phyloP scores from a whole-genome alignment of 2,113 vertebrate genomes.

The Erpornis zantholeuca region DNA sequence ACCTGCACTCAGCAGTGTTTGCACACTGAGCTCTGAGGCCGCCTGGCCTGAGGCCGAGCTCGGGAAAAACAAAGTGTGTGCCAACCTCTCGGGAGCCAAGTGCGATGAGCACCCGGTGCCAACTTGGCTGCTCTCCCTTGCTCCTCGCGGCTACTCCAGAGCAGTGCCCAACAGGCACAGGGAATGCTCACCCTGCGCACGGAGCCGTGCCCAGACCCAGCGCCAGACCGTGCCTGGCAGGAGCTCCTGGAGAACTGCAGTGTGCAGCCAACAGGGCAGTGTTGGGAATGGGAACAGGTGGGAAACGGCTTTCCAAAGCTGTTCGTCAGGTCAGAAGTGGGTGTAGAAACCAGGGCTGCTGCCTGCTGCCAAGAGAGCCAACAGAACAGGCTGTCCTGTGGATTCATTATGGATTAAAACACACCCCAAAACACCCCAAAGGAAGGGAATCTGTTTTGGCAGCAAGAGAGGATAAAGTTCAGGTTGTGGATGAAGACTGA shows the following conservation, averaged over 20 bases:
- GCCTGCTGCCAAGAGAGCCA: background rate
- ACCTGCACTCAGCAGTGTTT: background rate
- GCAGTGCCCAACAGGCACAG: background rate
- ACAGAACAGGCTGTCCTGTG: background rate
- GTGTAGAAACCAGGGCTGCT: background rate
- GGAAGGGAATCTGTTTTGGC: background rate
- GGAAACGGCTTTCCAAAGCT: rapidly evolving
- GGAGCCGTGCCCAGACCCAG: background rate
- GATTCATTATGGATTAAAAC: rapidly evolving
- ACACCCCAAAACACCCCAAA: background rate
- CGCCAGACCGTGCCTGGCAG: background rate
- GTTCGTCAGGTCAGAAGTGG: background rate
- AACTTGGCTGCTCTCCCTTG: background rate
- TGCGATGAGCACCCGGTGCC: background rate
- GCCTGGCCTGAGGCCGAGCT: background rate
- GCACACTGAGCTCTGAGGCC: background rate
- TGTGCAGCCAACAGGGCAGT: rapidly evolving
- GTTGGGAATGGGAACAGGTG: rapidly evolving
- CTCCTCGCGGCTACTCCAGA: background rate
- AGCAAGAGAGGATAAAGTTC: background rate
- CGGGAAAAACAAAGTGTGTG: background rate
- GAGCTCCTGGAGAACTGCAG: rapidly evolving
- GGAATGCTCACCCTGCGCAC: rapidly evolving
- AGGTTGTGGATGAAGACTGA: background rate
- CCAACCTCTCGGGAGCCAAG: background rate